Base-by-base conservation (phyloP, 2,113 vertebrate genomes). In the Otocyon megalotis region DNA sequence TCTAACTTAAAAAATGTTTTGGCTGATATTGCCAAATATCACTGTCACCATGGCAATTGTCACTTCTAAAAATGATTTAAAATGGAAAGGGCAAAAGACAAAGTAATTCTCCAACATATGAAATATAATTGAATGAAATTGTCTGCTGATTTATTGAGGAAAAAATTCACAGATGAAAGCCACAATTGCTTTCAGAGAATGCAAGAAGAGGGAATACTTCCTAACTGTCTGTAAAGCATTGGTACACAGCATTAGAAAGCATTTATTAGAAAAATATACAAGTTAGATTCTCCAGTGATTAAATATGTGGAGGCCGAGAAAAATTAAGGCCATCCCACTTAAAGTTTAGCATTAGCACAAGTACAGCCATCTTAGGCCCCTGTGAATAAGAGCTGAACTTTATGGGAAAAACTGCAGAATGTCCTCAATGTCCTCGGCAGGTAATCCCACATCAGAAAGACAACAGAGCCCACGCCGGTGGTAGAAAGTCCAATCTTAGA, bases 21-120 rank as follows among this genome's bases (percentile, higher is more conserved):
- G 2, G 19, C 60, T 96, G 58, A 92, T 93, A 79, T 37, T 67
- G 54, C 8, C 67, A 35, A 90, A 28, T 93, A 89, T 92, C 54
- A 86, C 60, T 93, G 13, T 89, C 53, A 85, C 53, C 48, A 86
- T 71, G 48, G 60, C 32, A 76, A 90, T 71, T 56, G 83, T 62
- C 19, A 56, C 22, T 92, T 88, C 62, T 56, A 94, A 94, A 94
- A 94, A 84, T 84, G 28, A 87, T 80, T 96, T 95, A 53, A 62
- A 53, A 56, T 92, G 84, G 89, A 8, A 89, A 62, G 69, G 14
- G 5, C 2, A 67, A 90, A 77, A 84, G 48, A 67, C 17, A 81
- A 88, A 84, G 8, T 56, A 74, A 74, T 79, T 8, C 30, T 76
- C 15, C 8, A 90, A 62, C 11, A 83, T 48, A 43, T n/a, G 11